Evolutionary conservation across 2,113 vertebrate species (phyloP), one percentile per base, ranked within the genome.

Genomic region (Cynopterus brachyotis): DNA sequence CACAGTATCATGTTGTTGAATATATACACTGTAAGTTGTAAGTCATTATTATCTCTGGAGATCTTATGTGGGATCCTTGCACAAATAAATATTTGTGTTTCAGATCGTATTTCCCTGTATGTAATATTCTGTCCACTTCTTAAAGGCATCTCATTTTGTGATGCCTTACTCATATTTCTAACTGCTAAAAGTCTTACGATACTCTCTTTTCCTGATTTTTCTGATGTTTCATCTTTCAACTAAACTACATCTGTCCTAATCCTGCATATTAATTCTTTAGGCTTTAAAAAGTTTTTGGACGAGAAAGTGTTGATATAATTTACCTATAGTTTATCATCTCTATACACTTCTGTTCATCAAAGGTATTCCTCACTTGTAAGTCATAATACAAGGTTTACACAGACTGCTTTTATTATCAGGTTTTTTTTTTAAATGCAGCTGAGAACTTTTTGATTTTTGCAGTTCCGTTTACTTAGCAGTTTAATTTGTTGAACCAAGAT

Each of bases 381-480:
- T 93, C 45, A 75, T 85, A 47, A 45, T 92, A 81, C 24, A 86
- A 47, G 16, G 8, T 91, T 32, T 92, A 50, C 30, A 57, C 60
- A 57, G 4, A 81, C 80, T 81, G 11, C 26, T 62, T 93, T 97
- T 90, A n/a, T 88, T 73, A 69, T 37, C 69, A 72, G 22, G 32
- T 35, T 57, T 22, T 22, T 22, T 59, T 87, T 80, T 89, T 37
- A 13, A 80, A 60, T 59, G 13, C 40, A 84, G 20, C 19, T 66
- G 40, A 93, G 57, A 9, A 1, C 69, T n/a, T 1, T 91, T 91
- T 94, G 64, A 35, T 66, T 97, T 91, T 95, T 91, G 32, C 42
- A 59, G 15, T 66, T 95, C 57, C 76, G 67, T 67, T 70, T 94
- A 79, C 91, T 96, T 97, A 93, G 78, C 79, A 96, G 92, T 97